These are phyloP conservation scores for Camelus bactrianus DNA, from an alignment of 2,113 vertebrate species.

Conservation along the genomic window DNA sequence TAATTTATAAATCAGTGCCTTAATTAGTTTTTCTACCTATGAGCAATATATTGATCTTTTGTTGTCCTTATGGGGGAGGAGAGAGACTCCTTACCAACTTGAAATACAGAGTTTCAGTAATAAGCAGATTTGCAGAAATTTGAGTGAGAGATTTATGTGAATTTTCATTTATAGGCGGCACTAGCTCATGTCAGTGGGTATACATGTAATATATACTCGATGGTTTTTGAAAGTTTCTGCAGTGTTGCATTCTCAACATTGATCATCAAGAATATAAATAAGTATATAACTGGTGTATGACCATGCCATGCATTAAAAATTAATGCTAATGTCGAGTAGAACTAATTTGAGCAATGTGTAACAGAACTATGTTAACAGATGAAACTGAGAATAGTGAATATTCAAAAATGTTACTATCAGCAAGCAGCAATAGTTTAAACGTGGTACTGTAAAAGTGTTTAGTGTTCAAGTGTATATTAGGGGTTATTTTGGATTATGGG, in stretches of 20 bases:
- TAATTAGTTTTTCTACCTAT: conserved; percentile 43
- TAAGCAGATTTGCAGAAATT: conserved; percentile 15
- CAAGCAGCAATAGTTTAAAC: background rate
- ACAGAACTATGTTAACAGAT: conserved; percentile 33
- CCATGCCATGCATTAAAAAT: background rate
- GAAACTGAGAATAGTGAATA: conserved; percentile 17
- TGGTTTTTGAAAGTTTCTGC: conserved; percentile 16
- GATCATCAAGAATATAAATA: conserved; percentile 37
- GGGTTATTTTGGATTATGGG: background rate
- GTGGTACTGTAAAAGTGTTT: background rate
- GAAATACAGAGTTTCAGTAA: conserved; percentile 27
- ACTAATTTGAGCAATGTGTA: conserved; percentile 23
- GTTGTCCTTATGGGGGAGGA: background rate
- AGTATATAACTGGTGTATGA: background rate
- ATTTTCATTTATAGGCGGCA: background rate
- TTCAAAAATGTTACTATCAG: background rate
- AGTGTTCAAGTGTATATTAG: background rate
- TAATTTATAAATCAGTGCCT: conserved; percentile 51
- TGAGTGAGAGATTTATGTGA: conserved; percentile 3
- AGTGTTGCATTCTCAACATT: background rate
- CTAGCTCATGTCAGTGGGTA: background rate
- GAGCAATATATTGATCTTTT: conserved; percentile 8
- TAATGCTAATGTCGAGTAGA: background rate
- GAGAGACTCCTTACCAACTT: background rate
- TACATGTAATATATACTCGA: background rate